Percentiles rank a stretch among this genome's conserved stretches.
phyloP scores from a whole-genome alignment of 2,113 vertebrate species.

The Coregonus clupeaformis region DNA sequence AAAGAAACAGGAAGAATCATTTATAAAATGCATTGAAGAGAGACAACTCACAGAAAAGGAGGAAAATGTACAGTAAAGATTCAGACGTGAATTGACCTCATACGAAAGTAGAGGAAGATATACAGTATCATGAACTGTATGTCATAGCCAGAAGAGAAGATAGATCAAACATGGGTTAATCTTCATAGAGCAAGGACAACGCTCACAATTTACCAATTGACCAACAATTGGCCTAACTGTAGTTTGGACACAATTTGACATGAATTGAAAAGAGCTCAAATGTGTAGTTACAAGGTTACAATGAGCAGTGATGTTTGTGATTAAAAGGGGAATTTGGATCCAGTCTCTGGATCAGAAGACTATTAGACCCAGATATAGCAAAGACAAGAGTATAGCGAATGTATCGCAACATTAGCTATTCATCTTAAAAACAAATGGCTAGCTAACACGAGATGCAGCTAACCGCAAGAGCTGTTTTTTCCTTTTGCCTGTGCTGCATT shows the following conservation, averaged over 20 bases:
- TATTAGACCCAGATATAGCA: too few relatives aligned
- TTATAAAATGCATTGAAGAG: conserved; percentile 4
- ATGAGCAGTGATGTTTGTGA: too few relatives aligned
- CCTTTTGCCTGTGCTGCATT: too few relatives aligned
- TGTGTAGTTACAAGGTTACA: too few relatives aligned
- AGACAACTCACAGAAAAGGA: background rate
- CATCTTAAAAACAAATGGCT: too few relatives aligned
- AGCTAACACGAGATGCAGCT: too few relatives aligned
- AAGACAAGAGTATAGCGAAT: too few relatives aligned
- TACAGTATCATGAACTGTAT: conserved; percentile 3
- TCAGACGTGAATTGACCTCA: conserved; percentile 29
- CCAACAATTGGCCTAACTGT: background rate
- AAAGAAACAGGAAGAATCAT: conserved; percentile 13
- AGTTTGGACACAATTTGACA: background rate
- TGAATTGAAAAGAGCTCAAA: too few relatives aligned
- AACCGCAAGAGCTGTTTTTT: too few relatives aligned
- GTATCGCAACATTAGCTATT: too few relatives aligned
- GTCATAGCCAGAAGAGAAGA: conserved; percentile 27
- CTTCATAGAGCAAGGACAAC: background rate
- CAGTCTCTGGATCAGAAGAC: too few relatives aligned
- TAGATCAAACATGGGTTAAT: conserved; percentile 21
- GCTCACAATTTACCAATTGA: background rate
- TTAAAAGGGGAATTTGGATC: too few relatives aligned
- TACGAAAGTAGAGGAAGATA: conserved; percentile 32
- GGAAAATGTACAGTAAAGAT: background rate